Evolutionary conservation across 2,797 vertebrate species (phyloP), one percentile per base, ranked within the genome.

Genomic region (Kryptolebias ocellatus): DNA sequence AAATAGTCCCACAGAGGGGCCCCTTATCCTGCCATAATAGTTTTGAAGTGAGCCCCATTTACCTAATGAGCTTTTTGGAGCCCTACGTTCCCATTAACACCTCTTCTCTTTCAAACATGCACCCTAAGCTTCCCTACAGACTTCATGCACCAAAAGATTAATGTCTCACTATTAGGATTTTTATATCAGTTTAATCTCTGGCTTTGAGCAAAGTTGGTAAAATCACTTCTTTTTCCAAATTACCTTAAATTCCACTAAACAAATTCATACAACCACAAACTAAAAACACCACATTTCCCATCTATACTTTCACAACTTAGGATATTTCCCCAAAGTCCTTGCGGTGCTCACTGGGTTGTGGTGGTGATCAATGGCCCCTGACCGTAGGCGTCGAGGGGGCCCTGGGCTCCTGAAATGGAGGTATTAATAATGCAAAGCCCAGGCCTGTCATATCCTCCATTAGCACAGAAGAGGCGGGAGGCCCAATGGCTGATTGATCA

Each of bases 361-460:
- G 76, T 85, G n/a, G 86, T 92, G 92, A 93, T 94, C 91, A 92
- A 93, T 93, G 90, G 84, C 87, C 84, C 89, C 84, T 76, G 80
- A 81, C 80, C n/a, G 50, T 24, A 52, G 80, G 71, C 31, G 9
- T 65, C 64, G 34, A 51, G 68, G 64, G 64, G 64, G 79, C 49
- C 63, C 65, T 64, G 57, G 80, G 85, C 84, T 90, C 83, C 84
- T 84, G 81, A 86, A 93, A 92, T 91, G 88, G 89, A 91, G 88
- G 83, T 84, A 93, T 94, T 93, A 94, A 94, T 94, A 94, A 95
- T 94, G 87, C 90, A 95, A 78, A 72, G 75, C 81, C 83, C 63
- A 70, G 74, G 72, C 79, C 87, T 90, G 91, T 92, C 92, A 93
- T 92, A 91, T 84, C 89, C 87, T 83, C 92, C 87, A 94, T 94